Evolutionary conservation across 1,140 invertebrate species (phyloP).

Genomic region (Magallana angulata): DNA sequence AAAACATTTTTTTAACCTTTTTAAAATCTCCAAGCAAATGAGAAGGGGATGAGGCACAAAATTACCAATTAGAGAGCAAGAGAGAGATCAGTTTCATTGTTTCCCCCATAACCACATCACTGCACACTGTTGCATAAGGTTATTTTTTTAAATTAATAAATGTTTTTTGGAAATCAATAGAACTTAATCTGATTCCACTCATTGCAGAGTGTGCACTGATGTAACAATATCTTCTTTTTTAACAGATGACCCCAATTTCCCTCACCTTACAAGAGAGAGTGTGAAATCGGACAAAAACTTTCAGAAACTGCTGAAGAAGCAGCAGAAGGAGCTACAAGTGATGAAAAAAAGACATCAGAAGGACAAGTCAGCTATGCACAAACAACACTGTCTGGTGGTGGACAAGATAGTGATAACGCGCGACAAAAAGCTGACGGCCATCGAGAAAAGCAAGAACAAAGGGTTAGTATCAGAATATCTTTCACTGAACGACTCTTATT

Average conservation of each 20-base stretch:
- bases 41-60: no score
- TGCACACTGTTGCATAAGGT: no score
- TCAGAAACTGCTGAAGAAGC: slow-evolving; percentile 96
- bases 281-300: slow-evolving; percentile 95
- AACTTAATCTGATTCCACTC: no score
- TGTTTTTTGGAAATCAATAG: no score
- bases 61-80: no score
- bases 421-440: slow-evolving; percentile 76
- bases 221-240: background rate
- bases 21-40: no score
- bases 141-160: no score
- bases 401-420: slow-evolving; percentile 89
- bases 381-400: slow-evolving; percentile 95
- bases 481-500: no score
- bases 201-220: background rate
- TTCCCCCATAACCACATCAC: no score
- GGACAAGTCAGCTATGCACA: slow-evolving; percentile 93
- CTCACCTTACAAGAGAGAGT: slow-evolving; percentile 94
- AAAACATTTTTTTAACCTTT: no score
- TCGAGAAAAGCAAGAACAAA: slow-evolving; percentile 59
- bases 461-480: background rate
- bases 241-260: slow-evolving; percentile 71
- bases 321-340: slow-evolving; percentile 95
- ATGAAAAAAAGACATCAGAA: slow-evolving; percentile 96
- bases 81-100: no score